These are phyloP conservation scores for Steromphala cineraria DNA, from an alignment of 2,888 invertebrate species.

Conservation along the genomic window DNA sequence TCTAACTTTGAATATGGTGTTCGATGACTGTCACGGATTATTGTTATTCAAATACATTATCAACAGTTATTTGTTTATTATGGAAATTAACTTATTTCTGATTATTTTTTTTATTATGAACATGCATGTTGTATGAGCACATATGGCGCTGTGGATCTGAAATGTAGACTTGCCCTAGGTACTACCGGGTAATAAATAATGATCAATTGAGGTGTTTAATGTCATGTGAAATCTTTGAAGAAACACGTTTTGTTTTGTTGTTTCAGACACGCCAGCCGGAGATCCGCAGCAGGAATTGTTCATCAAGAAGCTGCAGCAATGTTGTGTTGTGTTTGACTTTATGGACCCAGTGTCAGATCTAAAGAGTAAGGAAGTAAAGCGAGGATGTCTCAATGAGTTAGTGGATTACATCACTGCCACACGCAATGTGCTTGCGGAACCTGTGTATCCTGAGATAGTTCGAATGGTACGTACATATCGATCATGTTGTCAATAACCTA, in stretches of 20 bases:
- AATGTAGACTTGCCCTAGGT: too few species aligned
- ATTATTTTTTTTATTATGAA: too few species aligned
- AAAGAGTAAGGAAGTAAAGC: constrained; percentile 99
- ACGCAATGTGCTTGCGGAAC: constrained; percentile 95
- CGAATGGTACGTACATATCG: constrained; percentile 87
- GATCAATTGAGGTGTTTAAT: too few species aligned
- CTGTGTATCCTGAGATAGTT: constrained; percentile 98
- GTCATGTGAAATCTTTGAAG: too few species aligned
- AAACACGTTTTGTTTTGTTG: background rate
- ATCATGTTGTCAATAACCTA: constrained; percentile 40
- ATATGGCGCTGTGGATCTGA: too few species aligned
- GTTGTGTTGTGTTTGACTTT: constrained; percentile 99
- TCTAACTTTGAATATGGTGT: too few species aligned
- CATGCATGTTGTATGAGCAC: too few species aligned
- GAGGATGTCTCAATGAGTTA: constrained; percentile 96
- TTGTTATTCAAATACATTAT: too few species aligned
- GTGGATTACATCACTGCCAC: constrained; percentile 95
- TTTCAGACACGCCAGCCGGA: constrained; percentile 79
- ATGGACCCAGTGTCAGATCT: constrained; percentile 96
- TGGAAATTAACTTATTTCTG: too few species aligned
- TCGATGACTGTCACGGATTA: too few species aligned
- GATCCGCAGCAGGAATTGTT: constrained; percentile 95
- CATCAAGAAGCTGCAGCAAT: constrained; percentile 97
- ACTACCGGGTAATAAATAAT: too few species aligned
- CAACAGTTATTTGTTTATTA: too few species aligned